These are phyloP conservation scores for Mimumesa dahlbomi DNA, from an alignment of 2,888 invertebrate species.

Conservation along the genomic window DNA sequence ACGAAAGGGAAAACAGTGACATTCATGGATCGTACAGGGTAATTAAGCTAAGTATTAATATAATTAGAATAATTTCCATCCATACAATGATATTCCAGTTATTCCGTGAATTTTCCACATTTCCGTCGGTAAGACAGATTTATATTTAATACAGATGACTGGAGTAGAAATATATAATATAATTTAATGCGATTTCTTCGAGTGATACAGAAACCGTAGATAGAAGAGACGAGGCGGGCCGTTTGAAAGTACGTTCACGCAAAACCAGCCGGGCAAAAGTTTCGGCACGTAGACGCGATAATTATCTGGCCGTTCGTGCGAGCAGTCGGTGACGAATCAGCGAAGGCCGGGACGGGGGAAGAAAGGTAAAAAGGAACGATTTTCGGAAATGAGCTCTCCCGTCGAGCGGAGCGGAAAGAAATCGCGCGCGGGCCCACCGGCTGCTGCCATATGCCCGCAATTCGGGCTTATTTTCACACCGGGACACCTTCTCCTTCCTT, in stretches of 20 bases:
- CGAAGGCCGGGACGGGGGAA: conserved; percentile 15
- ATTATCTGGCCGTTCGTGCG: conserved; percentile 56
- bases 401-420: conserved; percentile 53
- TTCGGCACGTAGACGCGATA: conserved; percentile 36
- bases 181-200: too few relatives aligned
- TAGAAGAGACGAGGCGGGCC: background rate
- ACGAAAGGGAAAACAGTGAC: too few relatives aligned
- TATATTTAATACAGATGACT: background rate
- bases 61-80: too few relatives aligned
- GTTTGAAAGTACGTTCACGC: background rate
- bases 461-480: conserved; percentile 59
- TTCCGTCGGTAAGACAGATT: too few relatives aligned
- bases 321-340: conserved; percentile 32
- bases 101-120: too few relatives aligned
- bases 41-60: too few relatives aligned
- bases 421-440: conserved; percentile 46
- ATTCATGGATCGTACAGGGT: too few relatives aligned
- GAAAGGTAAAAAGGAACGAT: conserved; percentile 44
- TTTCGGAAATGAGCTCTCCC: conserved; percentile 57
- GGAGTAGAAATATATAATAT: too few relatives aligned
- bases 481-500: conserved; percentile 38
- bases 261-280: conserved; percentile 13
- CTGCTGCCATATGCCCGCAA: conserved; percentile 68
- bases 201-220: too few relatives aligned
- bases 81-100: too few relatives aligned